Conservation (phyloP, 2,113 vertebrate genomes). For the Paradoxurus hermaphroditus region DNA sequence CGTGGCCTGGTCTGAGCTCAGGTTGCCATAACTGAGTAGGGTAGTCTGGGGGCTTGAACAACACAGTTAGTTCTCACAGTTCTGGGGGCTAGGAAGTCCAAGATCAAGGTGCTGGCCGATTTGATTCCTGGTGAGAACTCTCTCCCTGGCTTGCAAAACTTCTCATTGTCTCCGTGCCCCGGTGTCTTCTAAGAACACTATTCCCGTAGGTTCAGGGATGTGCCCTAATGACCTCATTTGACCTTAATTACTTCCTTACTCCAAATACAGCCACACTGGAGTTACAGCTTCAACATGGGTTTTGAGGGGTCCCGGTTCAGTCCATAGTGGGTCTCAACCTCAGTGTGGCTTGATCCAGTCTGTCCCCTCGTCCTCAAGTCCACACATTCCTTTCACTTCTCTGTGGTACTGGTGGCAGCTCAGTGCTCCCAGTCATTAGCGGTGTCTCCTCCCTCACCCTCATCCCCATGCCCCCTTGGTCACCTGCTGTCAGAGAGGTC, state of each 20-base stretch:
- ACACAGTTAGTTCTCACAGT: background rate
- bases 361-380: background rate
- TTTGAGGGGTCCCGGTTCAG: background rate
- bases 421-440: background rate
- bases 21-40: background rate
- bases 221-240: background rate
- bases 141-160: background rate
- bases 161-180: background rate
- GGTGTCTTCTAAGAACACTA: background rate
- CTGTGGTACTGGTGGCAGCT: background rate
- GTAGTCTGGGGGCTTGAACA: background rate
- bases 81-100: background rate
- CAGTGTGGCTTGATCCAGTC: background rate
- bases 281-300: background rate
- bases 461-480: background rate
- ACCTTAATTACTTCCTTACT: background rate
- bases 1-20: background rate
- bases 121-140: background rate
- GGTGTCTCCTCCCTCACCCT: too few relatives aligned
- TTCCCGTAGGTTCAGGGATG: fast-evolving
- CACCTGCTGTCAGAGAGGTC: background rate
- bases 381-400: background rate
- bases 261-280: background rate
- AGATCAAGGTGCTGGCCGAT: background rate
- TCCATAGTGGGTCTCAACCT: background rate